Evolutionary conservation across 2,797 vertebrate genomes (phyloP), one percentile per base, ranked within the genome.

Genomic region (Tenualosa thibaudeaui): DNA sequence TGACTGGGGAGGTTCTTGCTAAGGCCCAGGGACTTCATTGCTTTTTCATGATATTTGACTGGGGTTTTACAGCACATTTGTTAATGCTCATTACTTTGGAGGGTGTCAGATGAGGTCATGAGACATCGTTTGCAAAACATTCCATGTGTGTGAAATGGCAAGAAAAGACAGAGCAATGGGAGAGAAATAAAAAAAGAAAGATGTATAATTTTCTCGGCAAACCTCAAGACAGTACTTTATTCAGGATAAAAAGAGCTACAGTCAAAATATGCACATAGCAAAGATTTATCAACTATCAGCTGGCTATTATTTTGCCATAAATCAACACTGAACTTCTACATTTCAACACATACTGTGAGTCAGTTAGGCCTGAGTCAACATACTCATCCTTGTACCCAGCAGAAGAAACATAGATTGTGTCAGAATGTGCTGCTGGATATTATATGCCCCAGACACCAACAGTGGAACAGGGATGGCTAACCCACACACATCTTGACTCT

Each of bases 41-140:
- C 71, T 71, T 71, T 71, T 71, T 71, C 68, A 71, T 40, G 68
- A 40, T 71, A 71, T 71, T 19, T 40, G 31, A 71, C 68, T 71
- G 68, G 13, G 68, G 5, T 78, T 78, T 78, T 78, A 78, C 37
- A 78, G 37, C 37, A 46, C 40, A 22, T 46, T 78, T 78, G 71
- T 78, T 22, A 78, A 78, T 43, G 71, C 37, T 22, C 43, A 78
- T 78, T 78, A 46, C 6, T 78, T 62, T 62, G 58, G 58, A 62
- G 58, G 58, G 8, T 24, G 71, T 78, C 71, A 46, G 71, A 22
- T 22, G 71, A 46, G 71, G 71, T 46, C 7, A 8, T 3, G 71
- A 78, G 71, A 40, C 71, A 22, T 78, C 40, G 40, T 78, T 46
- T 78, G 40, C 17, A 78, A 78, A 78, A 46, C 71, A 19, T 22